Evolutionary conservation across 2,888 invertebrate species (phyloP).

Genomic region (Polyploca ridens): DNA sequence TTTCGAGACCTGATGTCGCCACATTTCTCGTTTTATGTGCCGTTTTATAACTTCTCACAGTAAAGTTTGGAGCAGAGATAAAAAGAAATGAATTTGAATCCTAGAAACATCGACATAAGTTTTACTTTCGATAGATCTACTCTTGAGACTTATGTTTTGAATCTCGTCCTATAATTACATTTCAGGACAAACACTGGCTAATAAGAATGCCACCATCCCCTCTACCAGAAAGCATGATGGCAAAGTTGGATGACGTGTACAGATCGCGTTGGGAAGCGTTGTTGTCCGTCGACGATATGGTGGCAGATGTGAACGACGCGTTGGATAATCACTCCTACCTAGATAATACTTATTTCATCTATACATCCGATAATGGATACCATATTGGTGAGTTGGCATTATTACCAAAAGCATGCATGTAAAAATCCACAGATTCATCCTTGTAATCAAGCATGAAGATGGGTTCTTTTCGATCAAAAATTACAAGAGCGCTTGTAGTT

Average conservation of each 20-base stretch:
- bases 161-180: too few relatives aligned
- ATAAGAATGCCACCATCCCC: slow-evolving; percentile 87
- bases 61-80: too few relatives aligned
- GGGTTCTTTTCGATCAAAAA: too few relatives aligned
- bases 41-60: too few relatives aligned
- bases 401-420: background rate
- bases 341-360: slow-evolving; percentile 92
- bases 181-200: slow-evolving; percentile 94
- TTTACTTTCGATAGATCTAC: too few relatives aligned
- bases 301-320: slow-evolving; percentile 85
- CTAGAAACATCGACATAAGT: too few relatives aligned
- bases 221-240: slow-evolving; percentile 84
- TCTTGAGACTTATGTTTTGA: too few relatives aligned
- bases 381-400: slow-evolving; percentile 88
- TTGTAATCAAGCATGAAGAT: background rate
- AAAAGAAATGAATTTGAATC: too few relatives aligned
- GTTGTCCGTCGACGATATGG: slow-evolving; percentile 94
- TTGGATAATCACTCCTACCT: slow-evolving; percentile 83
- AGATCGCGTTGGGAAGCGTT: slow-evolving; percentile 91
- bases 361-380: slow-evolving; percentile 96
- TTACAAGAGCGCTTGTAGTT: too few relatives aligned
- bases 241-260: slow-evolving; percentile 88
- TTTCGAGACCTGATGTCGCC: too few relatives aligned
- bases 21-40: too few relatives aligned
- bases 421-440: too few relatives aligned